Base-by-base conservation (phyloP, 2,888 invertebrate genomes). In the Perithous albicinctus region DNA sequence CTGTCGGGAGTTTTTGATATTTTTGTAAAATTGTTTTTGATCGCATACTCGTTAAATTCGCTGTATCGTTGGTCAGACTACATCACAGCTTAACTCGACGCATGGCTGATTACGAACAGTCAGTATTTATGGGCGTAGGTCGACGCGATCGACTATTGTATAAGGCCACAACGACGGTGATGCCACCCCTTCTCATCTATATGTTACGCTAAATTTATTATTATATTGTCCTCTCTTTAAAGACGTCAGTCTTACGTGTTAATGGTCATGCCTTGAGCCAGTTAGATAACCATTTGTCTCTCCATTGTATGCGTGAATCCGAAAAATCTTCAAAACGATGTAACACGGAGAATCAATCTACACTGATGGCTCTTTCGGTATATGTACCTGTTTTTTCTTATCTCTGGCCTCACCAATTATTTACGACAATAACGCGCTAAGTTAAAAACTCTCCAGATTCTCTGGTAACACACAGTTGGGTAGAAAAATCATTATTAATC, bases 51-150 rank as follows among this genome's bases (percentile, higher is more conserved):
- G 29, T 12, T 54, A 29, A 54, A 15, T 51, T 20, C 6, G 23
- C 12, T 67, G 6, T 15, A 18, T 46, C 26, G 51, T 23, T 15
- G n/a, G 35, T 69, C 54, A 5, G 51, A 15, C 23, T 69, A 7
- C 5, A 69, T 26, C n/a, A 54, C 8, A 54, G n/a, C 51, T 64
- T 18, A n/a, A n/a, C n/a, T n/a, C n/a, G n/a, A 51, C 73, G 48
- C 32, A 63, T 35, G 35, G 6, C 2, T 46, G 29, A 48, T 43
- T 20, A 41, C 64, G 29, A 46, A 66, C 74, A 43, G 64, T 66
- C 54, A 26, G 64, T 66, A 66, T 41, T 75, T 66, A 75, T 66
- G 56, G 64, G 20, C 54, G 41, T 18, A 23, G 32, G 35, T 76
- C 18, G 29, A 72, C 32, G 54, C 23, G 12, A 51, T 54, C 15